phyloP scores from a whole-genome alignment of 2,888 invertebrate genomes.

The Beris chalybata region DNA sequence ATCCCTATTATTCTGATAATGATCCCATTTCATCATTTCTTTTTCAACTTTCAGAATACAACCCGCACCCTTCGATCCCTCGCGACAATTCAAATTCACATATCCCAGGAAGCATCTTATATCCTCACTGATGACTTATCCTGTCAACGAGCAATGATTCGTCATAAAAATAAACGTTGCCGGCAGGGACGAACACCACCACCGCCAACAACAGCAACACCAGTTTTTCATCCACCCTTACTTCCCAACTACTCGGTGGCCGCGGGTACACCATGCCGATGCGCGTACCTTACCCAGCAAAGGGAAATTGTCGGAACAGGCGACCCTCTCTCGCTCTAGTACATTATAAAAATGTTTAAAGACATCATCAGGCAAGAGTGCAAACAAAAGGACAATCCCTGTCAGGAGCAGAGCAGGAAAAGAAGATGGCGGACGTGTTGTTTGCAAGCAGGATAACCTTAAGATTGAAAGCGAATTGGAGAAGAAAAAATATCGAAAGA shows the following conservation, averaged over 20 bases:
- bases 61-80: constrained; percentile 7
- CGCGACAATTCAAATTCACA: constrained; percentile 14
- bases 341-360: constrained; percentile 6
- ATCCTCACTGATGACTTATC: constrained; percentile 37
- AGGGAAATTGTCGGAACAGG: no score
- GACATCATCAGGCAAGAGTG: constrained; percentile 25
- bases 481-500: constrained; percentile 33
- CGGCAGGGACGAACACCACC: constrained; percentile 20
- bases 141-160: constrained; percentile 36
- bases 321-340: background rate
- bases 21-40: constrained; percentile 36
- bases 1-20: constrained; percentile 38
- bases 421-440: constrained; percentile 29
- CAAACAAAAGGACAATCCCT: constrained; percentile 32
- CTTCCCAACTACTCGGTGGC: background rate
- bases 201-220: constrained; percentile 15
- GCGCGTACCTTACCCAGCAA: background rate
- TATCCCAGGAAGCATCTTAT: constrained; percentile 19
- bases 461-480: constrained; percentile 26
- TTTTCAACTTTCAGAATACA: constrained; percentile 8
- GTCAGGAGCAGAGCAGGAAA: constrained; percentile 19
- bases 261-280: background rate
- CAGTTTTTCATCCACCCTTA: no score
- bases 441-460: constrained; percentile 31
- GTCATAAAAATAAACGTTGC: constrained; percentile 21